Evolutionary conservation across 2,888 invertebrate species (phyloP), one percentile per base, ranked within the genome.

Genomic region (Metalampra italica): DNA sequence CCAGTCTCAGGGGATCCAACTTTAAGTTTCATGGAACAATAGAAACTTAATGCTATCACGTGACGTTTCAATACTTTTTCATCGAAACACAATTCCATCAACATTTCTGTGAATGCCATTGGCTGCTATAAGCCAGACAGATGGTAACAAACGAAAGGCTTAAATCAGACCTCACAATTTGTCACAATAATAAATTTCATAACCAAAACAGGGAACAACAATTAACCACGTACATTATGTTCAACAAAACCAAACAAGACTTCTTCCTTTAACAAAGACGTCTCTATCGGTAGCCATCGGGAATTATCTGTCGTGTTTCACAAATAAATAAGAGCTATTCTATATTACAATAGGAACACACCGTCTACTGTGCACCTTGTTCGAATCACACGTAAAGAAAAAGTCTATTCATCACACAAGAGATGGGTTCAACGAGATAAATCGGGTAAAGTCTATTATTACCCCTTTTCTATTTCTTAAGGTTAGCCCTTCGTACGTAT

Each of bases 171-270:
- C 73, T 71, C 72, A 80, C 84, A 82, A 86, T 88, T 87, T 87
- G 87, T 87, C 87, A 86, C 68, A 82, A 86, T 76, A 82, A 79
- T 72, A 77, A 70, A 74, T 80, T 84, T 82, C 83, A 85, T 87
- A 88, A 86, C 81, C 80, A 79, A 80, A 87, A 86, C 82, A 85
- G 67, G 64, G 55, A 55, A 62, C 56, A 75, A 85, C 83, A 84
- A 84, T 22, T 75, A 66, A 68, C 60, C 57, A 61, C 57, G 65
- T 73, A 68, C 75, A 65, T 82, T 82, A 71, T 82, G 71, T 73
- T 77, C 68, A 66, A 77, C 73, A 77, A 80, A 78, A 77, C 74
- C 79, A 78, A 78, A 78, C 81, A 76, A 71, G 71, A 71, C 75
- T 82, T 81, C 68, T 77, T 69, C 66, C 58, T 56, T 57, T 57